A percentile compares a stretch with the other conserved stretches of the same genome.
Evolutionary conservation across 2,888 invertebrate genomes (phyloP).

Genomic region (Trachelus iudaicus): DNA sequence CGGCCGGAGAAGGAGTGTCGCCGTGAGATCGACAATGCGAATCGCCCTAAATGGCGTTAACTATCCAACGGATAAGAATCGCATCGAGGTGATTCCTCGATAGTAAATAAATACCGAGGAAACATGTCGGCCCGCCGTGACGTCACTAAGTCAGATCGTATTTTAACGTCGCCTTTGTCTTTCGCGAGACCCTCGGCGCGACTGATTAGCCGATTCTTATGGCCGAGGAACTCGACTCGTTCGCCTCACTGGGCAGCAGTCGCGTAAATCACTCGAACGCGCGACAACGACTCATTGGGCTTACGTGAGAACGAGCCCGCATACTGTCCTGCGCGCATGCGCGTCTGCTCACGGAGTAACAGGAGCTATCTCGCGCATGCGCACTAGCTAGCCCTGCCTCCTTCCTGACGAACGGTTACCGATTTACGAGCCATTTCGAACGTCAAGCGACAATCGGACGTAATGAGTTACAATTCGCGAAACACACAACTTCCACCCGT

Average conservation of each 20-base stretch:
- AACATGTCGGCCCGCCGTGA: background rate
- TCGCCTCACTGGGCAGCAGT: background rate
- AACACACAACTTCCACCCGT: background rate
- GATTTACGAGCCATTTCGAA: slow-evolving; percentile 24
- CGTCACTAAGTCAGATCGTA: background rate
- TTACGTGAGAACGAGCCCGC: background rate
- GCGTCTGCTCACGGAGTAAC: too few species aligned
- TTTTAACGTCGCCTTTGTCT: slow-evolving; percentile 1
- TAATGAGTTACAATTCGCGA: slow-evolving; percentile 4
- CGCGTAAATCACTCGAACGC: slow-evolving; percentile 1
- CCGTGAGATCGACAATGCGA: background rate
- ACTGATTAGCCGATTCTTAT: slow-evolving; percentile 39
- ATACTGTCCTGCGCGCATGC: background rate
- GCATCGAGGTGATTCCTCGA: background rate
- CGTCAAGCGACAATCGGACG: background rate
- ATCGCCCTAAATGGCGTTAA: background rate
- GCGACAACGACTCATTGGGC: background rate
- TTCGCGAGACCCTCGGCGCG: slow-evolving; percentile 10
- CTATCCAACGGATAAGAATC: background rate
- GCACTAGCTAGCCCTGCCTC: background rate
- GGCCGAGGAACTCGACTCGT: slow-evolving; percentile 10
- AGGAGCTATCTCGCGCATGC: background rate
- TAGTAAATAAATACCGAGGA: background rate
- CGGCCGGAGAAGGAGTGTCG: background rate
- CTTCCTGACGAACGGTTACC: slow-evolving; percentile 16